phyloP scores from a whole-genome alignment of 2,797 vertebrate genomes.

The Masticophis lateralis region DNA sequence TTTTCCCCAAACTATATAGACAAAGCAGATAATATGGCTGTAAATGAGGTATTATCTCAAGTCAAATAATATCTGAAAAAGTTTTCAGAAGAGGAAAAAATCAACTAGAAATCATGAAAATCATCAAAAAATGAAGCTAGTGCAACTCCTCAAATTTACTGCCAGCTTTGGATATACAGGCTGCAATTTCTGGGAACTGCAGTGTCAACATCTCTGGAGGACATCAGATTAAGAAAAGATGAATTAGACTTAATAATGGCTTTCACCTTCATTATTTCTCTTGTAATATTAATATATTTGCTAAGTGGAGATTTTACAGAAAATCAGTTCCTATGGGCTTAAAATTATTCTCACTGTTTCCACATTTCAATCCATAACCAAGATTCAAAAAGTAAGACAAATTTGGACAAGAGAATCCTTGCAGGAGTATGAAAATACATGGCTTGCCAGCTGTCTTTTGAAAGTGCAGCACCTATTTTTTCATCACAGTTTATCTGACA shows the following conservation, averaged over 20 bases:
- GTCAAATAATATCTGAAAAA: not conserved
- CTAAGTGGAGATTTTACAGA: not conserved
- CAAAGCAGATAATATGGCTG: not conserved
- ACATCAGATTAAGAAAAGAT: not conserved
- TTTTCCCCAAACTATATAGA: conserved; percentile 19
- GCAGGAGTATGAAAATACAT: not conserved
- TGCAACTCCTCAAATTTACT: not conserved
- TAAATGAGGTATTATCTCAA: not conserved
- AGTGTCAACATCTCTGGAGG: not conserved
- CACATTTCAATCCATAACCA: not conserved
- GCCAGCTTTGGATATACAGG: not conserved
- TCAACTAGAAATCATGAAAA: not conserved
- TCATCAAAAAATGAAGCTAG: not conserved
- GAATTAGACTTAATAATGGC: not conserved
- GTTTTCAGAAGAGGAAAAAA: not conserved
- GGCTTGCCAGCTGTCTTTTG: not conserved
- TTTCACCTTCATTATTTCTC: not conserved
- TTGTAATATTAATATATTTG: not conserved
- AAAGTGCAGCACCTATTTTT: not conserved
- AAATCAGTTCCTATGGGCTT: not conserved
- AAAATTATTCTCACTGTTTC: not conserved
- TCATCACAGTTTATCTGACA: not conserved
- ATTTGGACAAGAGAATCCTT: not conserved
- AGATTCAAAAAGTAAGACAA: not conserved
- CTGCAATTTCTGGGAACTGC: not conserved